Evolutionary conservation across 1,140 invertebrate species (phyloP).

Genomic region (Drosophila ohnishii): DNA sequence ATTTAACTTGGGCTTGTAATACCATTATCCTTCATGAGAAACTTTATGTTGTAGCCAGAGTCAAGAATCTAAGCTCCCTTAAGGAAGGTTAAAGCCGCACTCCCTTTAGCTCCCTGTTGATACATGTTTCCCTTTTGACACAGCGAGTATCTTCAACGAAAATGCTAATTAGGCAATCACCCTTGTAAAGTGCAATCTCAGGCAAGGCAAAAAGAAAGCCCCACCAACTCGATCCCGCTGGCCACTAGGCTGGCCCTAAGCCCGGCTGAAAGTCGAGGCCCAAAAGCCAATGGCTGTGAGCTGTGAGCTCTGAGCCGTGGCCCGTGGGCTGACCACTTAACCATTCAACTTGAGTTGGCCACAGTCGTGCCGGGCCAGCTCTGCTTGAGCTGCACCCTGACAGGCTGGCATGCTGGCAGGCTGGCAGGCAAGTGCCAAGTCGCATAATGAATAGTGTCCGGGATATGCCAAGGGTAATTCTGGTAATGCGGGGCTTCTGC

Average conservation of each 20-base stretch:
- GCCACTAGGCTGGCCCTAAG: slow-evolving; percentile 13
- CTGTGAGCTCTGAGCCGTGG: slow-evolving; percentile 8
- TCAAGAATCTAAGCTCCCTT: neutral
- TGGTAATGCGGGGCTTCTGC: slow-evolving; percentile 46
- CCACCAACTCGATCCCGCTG: slow-evolving; percentile 14
- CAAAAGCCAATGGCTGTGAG: slow-evolving; percentile 6
- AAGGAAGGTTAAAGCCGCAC: too few species aligned
- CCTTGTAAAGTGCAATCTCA: slow-evolving; percentile 37
- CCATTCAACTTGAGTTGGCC: slow-evolving; percentile 44
- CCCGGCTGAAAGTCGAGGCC: neutral
- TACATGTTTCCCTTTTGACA: neutral
- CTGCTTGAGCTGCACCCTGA: slow-evolving; percentile 52
- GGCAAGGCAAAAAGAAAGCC: slow-evolving; percentile 11
- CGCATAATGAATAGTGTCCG: slow-evolving; percentile 69
- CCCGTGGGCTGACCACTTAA: slow-evolving; percentile 35
- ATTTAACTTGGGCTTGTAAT: too few species aligned
- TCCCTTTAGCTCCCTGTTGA: neutral
- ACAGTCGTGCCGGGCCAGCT: slow-evolving; percentile 20
- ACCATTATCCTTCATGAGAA: too few species aligned
- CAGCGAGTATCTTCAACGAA: neutral
- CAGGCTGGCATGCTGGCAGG: slow-evolving; percentile 49
- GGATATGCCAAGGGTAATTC: slow-evolving; percentile 53
- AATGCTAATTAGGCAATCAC: slow-evolving; percentile 47
- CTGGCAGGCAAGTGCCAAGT: slow-evolving; percentile 68
- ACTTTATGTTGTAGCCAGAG: too few species aligned